phyloP scores from a whole-genome alignment of 2,888 invertebrate genomes.

The Allygus modestus region DNA sequence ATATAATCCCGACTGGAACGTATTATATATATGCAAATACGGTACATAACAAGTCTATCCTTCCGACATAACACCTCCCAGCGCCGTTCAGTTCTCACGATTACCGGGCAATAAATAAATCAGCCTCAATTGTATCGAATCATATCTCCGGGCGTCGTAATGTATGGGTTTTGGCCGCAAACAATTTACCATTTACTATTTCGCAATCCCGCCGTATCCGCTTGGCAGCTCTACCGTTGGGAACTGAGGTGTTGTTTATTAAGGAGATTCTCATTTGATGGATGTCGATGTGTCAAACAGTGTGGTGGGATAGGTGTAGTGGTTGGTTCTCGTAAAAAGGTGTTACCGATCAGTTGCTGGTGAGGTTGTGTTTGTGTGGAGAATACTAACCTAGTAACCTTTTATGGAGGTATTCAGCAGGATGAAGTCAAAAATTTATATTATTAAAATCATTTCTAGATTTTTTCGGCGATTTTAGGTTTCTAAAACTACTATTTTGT shows the following conservation, averaged over 20 bases:
- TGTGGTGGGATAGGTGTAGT: slow-evolving; percentile 1
- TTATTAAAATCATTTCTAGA: too few species aligned
- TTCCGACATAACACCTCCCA: background rate
- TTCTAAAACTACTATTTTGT: too few species aligned
- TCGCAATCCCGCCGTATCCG: slow-evolving; percentile 47
- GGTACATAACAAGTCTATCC: slow-evolving; percentile 1
- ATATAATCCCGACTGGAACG: background rate
- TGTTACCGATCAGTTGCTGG: background rate
- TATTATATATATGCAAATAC: background rate
- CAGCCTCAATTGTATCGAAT: slow-evolving; percentile 48
- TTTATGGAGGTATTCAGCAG: background rate
- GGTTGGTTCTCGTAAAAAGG: background rate
- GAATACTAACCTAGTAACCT: too few species aligned
- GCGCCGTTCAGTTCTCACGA: slow-evolving; percentile 20
- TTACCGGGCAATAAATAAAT: slow-evolving; percentile 46
- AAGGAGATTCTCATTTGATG: slow-evolving; percentile 2
- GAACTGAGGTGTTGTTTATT: background rate
- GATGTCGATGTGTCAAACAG: background rate
- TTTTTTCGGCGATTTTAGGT: too few species aligned
- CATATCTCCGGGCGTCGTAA: slow-evolving; percentile 13
- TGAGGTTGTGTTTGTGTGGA: too few species aligned
- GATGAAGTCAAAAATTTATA: too few species aligned
- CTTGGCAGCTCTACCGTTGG: background rate
- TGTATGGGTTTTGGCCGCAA: slow-evolving; percentile 27
- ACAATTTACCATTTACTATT: slow-evolving; percentile 13